A percentile compares a stretch with the other conserved stretches of the same genome.
Conservation (phyloP, 2,113 vertebrate species). For the Callipepla californica region DNA sequence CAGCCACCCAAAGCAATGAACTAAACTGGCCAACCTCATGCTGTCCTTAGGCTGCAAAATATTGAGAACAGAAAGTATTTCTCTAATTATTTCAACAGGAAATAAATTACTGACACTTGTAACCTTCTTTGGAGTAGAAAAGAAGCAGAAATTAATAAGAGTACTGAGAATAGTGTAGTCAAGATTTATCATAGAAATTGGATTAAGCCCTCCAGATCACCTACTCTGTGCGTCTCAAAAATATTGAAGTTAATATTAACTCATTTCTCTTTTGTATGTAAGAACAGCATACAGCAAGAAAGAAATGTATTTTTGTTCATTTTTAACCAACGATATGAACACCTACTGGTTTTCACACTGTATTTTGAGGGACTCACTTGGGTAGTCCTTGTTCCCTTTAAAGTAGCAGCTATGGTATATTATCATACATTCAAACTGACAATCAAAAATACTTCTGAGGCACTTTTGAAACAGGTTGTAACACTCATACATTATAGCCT, state of each 20-base stretch:
- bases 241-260: background rate
- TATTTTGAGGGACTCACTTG: background rate
- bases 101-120: background rate
- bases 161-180: background rate
- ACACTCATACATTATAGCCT: background rate
- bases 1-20: background rate
- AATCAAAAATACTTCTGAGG: background rate
- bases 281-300: background rate
- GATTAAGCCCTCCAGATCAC: background rate
- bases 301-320: background rate
- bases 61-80: background rate
- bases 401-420: background rate
- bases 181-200: background rate
- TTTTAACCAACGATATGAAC: background rate
- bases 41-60: slow-evolving; percentile 16
- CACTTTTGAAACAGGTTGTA: background rate
- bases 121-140: background rate
- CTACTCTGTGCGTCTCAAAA: background rate
- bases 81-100: slow-evolving; percentile 17
- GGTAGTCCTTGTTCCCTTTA: background rate
- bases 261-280: background rate
- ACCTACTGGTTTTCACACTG: background rate
- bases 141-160: background rate
- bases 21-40: background rate
- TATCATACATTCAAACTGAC: background rate